A percentile compares a stretch with the other conserved stretches of the same genome.
phyloP scores from a whole-genome alignment of 2,797 vertebrate genomes.

The Hylomyscus alleni region DNA sequence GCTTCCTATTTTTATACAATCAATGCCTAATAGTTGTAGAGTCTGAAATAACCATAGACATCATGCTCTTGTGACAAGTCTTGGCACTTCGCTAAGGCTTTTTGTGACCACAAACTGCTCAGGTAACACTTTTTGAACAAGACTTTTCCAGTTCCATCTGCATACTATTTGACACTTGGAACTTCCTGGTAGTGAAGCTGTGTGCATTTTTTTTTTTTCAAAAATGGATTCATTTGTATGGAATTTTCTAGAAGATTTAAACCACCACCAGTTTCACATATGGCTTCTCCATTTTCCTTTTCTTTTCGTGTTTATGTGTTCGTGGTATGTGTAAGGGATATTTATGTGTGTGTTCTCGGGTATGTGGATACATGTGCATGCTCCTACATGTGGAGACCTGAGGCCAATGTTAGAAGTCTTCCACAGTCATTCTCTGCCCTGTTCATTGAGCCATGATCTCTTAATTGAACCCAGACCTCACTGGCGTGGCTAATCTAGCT shows the following conservation, averaged over 20 bases:
- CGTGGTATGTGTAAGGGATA: not conserved
- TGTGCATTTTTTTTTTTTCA: not conserved
- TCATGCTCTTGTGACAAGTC: not conserved
- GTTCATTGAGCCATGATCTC: not conserved
- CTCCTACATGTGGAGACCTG: not conserved
- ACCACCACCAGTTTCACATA: slow-evolving; percentile 13
- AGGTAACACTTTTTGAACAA: not conserved
- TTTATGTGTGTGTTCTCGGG: not conserved
- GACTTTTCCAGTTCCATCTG: slow-evolving; percentile 49
- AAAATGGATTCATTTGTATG: not conserved
- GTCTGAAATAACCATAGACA: slow-evolving; percentile 48
- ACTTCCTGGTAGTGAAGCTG: not conserved
- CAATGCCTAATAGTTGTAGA: not conserved
- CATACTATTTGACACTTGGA: not conserved
- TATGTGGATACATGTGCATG: not conserved
- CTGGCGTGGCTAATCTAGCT: not conserved
- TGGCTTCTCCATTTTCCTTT: not conserved
- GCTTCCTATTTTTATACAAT: slow-evolving; percentile 51
- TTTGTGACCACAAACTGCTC: not conserved
- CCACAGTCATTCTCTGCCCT: not conserved
- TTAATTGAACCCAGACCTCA: not conserved
- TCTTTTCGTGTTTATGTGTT: not conserved
- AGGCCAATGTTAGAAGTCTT: not conserved
- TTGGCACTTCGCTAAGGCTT: not conserved
- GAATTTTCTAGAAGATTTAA: slow-evolving; percentile 30